Base-by-base conservation (phyloP, 2,113 vertebrate genomes). In the Oncorhynchus gorbuscha region DNA sequence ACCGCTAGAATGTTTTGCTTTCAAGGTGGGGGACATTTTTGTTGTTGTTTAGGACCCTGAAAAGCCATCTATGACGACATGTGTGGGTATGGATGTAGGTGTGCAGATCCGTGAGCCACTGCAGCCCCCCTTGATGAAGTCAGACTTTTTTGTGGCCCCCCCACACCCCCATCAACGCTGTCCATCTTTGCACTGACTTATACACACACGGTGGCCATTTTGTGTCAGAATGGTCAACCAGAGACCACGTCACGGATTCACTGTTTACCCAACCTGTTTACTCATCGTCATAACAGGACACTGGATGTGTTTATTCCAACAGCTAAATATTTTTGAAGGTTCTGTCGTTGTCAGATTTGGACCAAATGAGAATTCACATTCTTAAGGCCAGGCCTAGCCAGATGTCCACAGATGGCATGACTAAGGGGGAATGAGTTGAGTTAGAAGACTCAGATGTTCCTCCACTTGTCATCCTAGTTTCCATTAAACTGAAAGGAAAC, bases 201-300 rank as follows among this genome's bases (percentile, higher is more conserved):
- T 9, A 20, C 20, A 22, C 1, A 20, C 20, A 22, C 1, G 14
- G 59, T 7, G 2, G n/a, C 0, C 59, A 62, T n/a, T 62, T 62
- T 24, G 59, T n/a, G 68, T 71, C 59, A 77, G 81, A 80, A 73
- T 59, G 12, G 1, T 69, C 28, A 26, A 67, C 20, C 70, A 83
- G 74, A 82, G 59, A 66, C 69, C 68, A 74, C 72, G 75, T 59
- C 73, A 65, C 45, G 72, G 61, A 79, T 76, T 45, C 39, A 68
- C 55, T 89, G 75, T 88, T 89, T 86, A 89, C 78, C 20, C 73
- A 70, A 26, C 20, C 55, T 75, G 70, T 24, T 78, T 73, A 80
- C 76, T 76, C 58, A 62, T 20, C 9, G 3, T 45, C 39, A 12
- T 45, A 12, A 24, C 73, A 30, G 68, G 68, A 66, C 55, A 66